Conservation (phyloP, 2,797 vertebrate species). For the Phalloptychus januarius region DNA sequence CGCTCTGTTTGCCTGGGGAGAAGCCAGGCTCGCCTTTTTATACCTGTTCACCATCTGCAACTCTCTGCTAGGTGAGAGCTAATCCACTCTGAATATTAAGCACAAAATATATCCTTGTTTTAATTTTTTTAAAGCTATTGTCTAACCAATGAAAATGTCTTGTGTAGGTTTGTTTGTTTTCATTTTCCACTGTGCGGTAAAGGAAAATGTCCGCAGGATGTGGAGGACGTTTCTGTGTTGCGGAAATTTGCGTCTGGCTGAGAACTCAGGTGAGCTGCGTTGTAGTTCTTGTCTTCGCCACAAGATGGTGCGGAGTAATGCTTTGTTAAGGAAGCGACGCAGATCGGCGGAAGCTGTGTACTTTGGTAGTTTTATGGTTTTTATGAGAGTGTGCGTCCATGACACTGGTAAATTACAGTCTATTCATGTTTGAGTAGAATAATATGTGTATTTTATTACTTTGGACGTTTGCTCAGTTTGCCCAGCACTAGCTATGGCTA, state of each 20-base stretch:
- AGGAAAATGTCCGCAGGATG: conserved; percentile 91
- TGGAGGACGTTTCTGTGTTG: conserved; percentile 93
- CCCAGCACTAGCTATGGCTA: no score
- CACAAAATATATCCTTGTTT: neutral
- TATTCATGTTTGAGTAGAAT: no score
- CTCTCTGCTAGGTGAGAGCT: conserved; percentile 89
- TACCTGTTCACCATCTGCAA: conserved; percentile 96
- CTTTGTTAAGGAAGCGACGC: no score
- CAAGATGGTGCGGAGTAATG: no score
- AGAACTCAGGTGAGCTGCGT: conserved; percentile 87
- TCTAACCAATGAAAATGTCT: conserved; percentile 1
- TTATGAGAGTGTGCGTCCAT: no score
- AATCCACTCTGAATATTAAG: neutral
- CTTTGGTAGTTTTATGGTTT: no score
- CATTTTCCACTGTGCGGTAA: conserved; percentile 91
- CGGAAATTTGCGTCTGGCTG: conserved; percentile 86
- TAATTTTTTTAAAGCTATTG: no score
- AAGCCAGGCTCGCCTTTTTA: conserved; percentile 85
- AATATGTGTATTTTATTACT: no score
- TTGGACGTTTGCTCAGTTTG: no score
- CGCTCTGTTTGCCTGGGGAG: conserved; percentile 92
- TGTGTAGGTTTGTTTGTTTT: conserved; percentile 92
- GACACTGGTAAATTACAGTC: no score
- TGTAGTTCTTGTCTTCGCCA: no score
- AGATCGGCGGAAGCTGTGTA: no score